Evolutionary conservation across 2,797 vertebrate genomes (phyloP).

Genomic region (Urosaurus nigricauda): DNA sequence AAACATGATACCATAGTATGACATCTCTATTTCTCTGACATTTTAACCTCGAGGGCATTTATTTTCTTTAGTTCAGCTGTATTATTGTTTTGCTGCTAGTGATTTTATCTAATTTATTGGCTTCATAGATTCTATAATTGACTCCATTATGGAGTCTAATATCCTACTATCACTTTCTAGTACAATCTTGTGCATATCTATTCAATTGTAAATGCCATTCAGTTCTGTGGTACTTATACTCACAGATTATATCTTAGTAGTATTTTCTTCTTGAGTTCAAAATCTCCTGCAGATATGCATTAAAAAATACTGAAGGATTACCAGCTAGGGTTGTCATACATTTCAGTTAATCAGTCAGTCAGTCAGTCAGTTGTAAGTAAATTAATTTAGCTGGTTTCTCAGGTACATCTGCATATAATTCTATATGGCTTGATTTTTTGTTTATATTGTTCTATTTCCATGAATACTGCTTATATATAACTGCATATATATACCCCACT

Average conservation of each 20-base stretch:
- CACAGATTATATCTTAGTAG: background rate
- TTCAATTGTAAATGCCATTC: too few relatives aligned
- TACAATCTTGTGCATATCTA: background rate
- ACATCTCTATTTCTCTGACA: background rate
- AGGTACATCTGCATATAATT: background rate
- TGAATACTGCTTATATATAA: too few relatives aligned
- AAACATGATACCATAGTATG: background rate
- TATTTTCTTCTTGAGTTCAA: background rate
- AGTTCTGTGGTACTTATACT: background rate
- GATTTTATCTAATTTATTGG: background rate
- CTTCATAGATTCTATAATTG: background rate
- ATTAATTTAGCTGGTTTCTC: background rate
- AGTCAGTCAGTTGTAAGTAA: background rate
- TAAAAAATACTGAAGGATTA: background rate
- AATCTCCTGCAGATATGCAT: background rate
- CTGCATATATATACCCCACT: too few relatives aligned
- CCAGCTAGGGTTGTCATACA: background rate
- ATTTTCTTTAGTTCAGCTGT: background rate
- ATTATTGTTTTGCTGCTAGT: background rate
- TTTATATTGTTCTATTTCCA: too few relatives aligned
- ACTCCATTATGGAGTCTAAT: too few relatives aligned
- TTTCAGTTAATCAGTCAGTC: background rate
- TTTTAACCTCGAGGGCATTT: background rate
- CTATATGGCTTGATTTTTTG: too few relatives aligned
- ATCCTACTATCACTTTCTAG: background rate